phyloP scores from a whole-genome alignment of 2,797 vertebrate species.

The Sitta carolinensis region DNA sequence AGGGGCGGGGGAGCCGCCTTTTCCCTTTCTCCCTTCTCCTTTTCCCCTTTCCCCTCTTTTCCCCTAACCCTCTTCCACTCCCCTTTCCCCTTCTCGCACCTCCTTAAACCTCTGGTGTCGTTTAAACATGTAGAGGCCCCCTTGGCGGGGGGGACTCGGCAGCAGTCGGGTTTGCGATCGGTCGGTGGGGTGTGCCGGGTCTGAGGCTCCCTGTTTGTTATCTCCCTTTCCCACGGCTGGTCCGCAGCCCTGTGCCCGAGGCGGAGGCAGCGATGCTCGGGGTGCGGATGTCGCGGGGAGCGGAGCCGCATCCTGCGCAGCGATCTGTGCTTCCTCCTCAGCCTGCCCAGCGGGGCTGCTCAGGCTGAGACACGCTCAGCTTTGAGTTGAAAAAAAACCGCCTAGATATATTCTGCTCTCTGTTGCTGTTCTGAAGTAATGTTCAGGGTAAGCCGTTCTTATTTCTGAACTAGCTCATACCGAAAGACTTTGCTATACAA shows the following conservation, averaged over 20 bases:
- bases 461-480: not conserved
- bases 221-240: not conserved
- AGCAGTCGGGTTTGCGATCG: not conserved
- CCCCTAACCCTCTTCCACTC: not conserved
- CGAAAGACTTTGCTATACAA: not conserved
- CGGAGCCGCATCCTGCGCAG: not conserved
- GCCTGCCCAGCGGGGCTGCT: not conserved
- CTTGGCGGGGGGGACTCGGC: not conserved
- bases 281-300: not conserved
- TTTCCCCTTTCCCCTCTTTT: not conserved
- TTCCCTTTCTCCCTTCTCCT: not conserved
- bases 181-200: not conserved
- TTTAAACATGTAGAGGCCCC: not conserved
- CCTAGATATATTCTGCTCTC: rapidly evolving
- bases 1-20: not conserved
- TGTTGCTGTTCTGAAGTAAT: not conserved
- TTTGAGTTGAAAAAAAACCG: not conserved
- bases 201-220: not conserved
- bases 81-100: too few relatives aligned
- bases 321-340: not conserved
- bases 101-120: not conserved
- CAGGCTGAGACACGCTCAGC: not conserved
- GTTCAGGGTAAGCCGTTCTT: not conserved
- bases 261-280: not conserved
- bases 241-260: not conserved